Evolutionary conservation across 1,140 invertebrate genomes (phyloP).

Genomic region (Drosophila subpulchrella): DNA sequence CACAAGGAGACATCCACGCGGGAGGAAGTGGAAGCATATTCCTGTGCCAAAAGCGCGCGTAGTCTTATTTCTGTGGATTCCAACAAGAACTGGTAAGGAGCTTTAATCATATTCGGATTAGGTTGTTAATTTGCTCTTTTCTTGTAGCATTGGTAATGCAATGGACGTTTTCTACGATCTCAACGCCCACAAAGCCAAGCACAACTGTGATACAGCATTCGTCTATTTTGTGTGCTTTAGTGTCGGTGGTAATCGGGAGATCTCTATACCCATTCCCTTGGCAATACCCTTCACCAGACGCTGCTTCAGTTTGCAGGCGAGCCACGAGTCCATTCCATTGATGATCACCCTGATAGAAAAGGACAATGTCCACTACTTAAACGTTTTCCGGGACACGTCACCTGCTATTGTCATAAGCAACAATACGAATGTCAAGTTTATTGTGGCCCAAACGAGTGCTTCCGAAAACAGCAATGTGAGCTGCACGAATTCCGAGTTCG

Average conservation of each 20-base stretch:
- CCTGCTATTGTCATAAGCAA: conserved; percentile 74
- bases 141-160: conserved; percentile 47
- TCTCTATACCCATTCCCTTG: conserved; percentile 74
- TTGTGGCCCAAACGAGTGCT: conserved; percentile 77
- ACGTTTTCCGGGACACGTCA: conserved; percentile 63
- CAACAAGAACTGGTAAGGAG: conserved; percentile 29
- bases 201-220: conserved; percentile 71
- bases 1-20: conserved; percentile 66
- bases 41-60: conserved; percentile 12
- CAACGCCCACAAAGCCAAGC: conserved; percentile 53
- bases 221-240: conserved; percentile 73
- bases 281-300: conserved; percentile 67
- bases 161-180: conserved; percentile 71
- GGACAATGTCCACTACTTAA: conserved; percentile 70
- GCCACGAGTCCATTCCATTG: conserved; percentile 64
- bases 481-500: conserved; percentile 68
- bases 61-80: conserved; percentile 13
- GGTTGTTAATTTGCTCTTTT: neutral
- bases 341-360: conserved; percentile 74
- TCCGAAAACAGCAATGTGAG: conserved; percentile 75
- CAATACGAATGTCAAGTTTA: conserved; percentile 70
- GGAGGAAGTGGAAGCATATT: conserved; percentile 33
- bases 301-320: conserved; percentile 75
- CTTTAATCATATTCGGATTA: neutral
- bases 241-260: conserved; percentile 30